phyloP scores from a whole-genome alignment of 2,888 invertebrate genomes.

The Oxyteleia sp. region DNA sequence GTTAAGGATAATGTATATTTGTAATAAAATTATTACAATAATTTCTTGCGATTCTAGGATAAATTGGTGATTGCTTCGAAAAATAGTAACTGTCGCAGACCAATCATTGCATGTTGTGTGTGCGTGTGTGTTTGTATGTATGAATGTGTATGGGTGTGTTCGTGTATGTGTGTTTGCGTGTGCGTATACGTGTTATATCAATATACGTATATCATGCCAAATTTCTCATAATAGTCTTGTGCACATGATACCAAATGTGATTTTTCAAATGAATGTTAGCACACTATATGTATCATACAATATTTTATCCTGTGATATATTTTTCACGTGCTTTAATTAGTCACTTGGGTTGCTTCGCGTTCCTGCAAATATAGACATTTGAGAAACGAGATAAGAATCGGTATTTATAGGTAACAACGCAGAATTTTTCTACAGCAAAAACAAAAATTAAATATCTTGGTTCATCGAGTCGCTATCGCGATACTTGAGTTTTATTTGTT shows the following conservation, averaged over 20 bases:
- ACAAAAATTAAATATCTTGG: too few species aligned
- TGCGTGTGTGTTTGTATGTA: too few species aligned
- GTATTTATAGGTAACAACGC: too few species aligned
- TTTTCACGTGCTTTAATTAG: conserved; percentile 19
- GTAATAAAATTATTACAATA: neutral
- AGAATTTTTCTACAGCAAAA: too few species aligned
- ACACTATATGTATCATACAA: conserved; percentile 26
- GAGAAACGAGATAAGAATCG: neutral
- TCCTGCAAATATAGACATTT: neutral
- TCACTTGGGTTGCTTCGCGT: neutral
- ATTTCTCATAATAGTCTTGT: conserved; percentile 59
- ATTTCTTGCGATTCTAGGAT: conserved; percentile 8
- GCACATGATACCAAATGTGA: conserved; percentile 48
- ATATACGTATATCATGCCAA: conserved; percentile 60
- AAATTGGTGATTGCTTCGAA: too few species aligned
- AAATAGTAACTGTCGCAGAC: neutral
- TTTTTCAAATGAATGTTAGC: conserved; percentile 30
- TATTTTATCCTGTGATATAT: conserved; percentile 47
- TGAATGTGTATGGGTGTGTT: too few species aligned
- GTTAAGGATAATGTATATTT: neutral
- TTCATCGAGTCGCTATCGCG: too few species aligned
- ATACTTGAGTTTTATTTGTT: too few species aligned
- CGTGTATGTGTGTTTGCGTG: too few species aligned
- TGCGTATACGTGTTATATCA: conserved; percentile 18
- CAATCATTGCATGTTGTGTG: too few species aligned